phyloP scores from a whole-genome alignment of 2,797 vertebrate species.

The Cynopterus sphinx region DNA sequence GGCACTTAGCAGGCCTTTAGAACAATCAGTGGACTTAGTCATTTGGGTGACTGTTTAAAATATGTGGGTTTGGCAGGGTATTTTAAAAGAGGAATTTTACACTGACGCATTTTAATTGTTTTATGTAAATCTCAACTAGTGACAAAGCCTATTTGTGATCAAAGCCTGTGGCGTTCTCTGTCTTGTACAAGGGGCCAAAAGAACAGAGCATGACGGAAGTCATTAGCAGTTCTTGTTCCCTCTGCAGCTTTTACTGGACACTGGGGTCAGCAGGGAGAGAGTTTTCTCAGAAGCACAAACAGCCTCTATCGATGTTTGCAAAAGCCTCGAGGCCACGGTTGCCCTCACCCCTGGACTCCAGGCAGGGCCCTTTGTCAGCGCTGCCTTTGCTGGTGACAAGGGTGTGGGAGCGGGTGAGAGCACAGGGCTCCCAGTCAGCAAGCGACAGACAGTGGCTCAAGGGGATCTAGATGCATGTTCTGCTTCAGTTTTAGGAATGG shows the following conservation, averaged over 20 bases:
- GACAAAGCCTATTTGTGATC: background rate
- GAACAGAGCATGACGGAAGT: background rate
- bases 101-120: background rate
- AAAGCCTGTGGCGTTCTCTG: background rate
- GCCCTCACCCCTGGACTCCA: background rate
- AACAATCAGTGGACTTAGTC: background rate
- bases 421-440: background rate
- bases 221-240: background rate
- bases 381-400: background rate
- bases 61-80: background rate
- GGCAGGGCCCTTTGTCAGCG: background rate
- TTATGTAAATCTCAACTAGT: background rate
- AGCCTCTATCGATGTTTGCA: background rate
- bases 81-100: background rate
- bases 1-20: background rate
- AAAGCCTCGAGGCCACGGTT: background rate
- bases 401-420: background rate
- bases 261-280: background rate
- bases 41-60: background rate
- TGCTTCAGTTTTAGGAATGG: background rate
- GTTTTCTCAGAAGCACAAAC: background rate
- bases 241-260: background rate
- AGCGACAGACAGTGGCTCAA: too few relatives aligned
- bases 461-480: background rate
- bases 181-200: background rate